Conservation (phyloP, 30 jellyfish, hydroid and myxozoan genomes). For the Catostylus mosaicus region DNA sequence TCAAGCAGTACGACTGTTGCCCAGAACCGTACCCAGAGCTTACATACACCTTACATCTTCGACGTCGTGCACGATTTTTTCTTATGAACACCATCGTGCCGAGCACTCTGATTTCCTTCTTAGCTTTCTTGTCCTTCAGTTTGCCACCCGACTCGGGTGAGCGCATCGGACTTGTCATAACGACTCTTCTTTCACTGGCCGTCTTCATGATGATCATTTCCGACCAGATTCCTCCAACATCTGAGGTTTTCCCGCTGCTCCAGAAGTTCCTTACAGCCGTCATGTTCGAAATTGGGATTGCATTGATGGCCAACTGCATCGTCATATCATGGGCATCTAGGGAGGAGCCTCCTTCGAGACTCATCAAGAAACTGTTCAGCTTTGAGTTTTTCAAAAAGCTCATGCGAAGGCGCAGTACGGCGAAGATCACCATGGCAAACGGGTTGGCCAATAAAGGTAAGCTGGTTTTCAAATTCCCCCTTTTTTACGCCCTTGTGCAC, state of each 20-base stretch:
- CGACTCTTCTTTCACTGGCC: conserved; percentile 85
- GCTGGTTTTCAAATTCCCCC: neutral
- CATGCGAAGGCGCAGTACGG: conserved; percentile 31
- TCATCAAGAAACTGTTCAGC: conserved; percentile 52
- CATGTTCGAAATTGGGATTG: conserved; percentile 79
- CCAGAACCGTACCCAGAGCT: conserved; percentile 81
- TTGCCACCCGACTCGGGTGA: conserved; percentile 91
- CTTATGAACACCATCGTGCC: conserved; percentile 81
- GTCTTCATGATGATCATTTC: conserved; percentile 85
- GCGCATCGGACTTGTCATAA: conserved; percentile 82
- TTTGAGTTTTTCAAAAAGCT: conserved; percentile 22
- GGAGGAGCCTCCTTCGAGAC: conserved; percentile 66
- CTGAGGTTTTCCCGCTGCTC: conserved; percentile 77
- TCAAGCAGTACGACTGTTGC: conserved; percentile 69
- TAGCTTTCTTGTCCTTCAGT: conserved; percentile 77
- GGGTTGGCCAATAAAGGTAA: conserved; percentile 31
- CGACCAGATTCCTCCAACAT: conserved; percentile 85
- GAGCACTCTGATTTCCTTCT: conserved; percentile 80
- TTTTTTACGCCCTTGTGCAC: no score
- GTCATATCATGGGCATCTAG: conserved; percentile 74
- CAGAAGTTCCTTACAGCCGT: conserved; percentile 74
- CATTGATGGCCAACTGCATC: conserved; percentile 75
- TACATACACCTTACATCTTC: conserved; percentile 53
- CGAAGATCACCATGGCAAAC: conserved; percentile 15
- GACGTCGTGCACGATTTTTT: conserved; percentile 76